phyloP scores from a whole-genome alignment of 2,888 invertebrate genomes.

The Drosophila yooni region DNA sequence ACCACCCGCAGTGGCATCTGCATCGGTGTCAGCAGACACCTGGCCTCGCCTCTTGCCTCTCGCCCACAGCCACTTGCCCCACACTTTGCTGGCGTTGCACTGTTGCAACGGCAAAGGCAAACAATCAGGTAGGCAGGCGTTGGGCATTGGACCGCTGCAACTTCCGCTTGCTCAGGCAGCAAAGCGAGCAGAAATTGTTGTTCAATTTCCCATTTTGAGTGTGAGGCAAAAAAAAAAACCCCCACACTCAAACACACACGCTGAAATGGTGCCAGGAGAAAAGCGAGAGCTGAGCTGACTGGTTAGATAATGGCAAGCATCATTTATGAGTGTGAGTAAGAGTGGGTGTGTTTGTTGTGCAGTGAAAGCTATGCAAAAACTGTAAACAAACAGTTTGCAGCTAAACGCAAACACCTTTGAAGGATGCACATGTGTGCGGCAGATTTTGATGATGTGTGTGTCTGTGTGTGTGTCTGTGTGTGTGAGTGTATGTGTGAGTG shows the following conservation, averaged over 20 bases:
- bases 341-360: conserved; percentile 28
- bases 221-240: conserved; percentile 15
- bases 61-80: neutral
- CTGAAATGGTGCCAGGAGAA: conserved; percentile 24
- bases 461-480: conserved; percentile 20
- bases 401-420: conserved; percentile 79
- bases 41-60: neutral
- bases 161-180: conserved; percentile 82
- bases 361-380: conserved; percentile 77
- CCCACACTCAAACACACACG: conserved; percentile 3
- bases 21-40: neutral
- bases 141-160: conserved; percentile 28
- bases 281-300: conserved; percentile 40
- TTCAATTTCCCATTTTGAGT: conserved; percentile 82
- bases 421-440: conserved; percentile 54
- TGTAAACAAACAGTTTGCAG: conserved; percentile 78
- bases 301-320: conserved; percentile 72
- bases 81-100: conserved; percentile 1
- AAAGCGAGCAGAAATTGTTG: conserved; percentile 83
- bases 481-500: conserved; percentile 6
- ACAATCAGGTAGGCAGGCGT: conserved; percentile 18
- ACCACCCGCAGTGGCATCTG: conserved; percentile 20
- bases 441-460: neutral
- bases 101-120: conserved; percentile 21
- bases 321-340: conserved; percentile 3